Percentiles rank a stretch among this genome's conserved stretches.
Evolutionary conservation across 2,113 vertebrate species (phyloP).

Genomic region (Hemichromis elongatus): DNA sequence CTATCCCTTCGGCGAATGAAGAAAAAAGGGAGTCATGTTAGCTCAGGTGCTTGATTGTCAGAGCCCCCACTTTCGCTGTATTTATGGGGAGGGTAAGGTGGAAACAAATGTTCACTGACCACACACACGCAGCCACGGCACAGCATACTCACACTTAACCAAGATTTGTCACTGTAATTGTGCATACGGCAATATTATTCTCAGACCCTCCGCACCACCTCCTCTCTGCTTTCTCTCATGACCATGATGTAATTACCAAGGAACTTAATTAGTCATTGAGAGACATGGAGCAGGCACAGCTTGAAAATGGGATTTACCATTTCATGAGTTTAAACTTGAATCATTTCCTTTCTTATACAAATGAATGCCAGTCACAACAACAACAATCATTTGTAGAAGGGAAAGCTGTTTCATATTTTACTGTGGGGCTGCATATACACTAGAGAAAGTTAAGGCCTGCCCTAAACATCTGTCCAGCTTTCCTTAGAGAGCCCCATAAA

Average conservation of each 20-base stretch:
- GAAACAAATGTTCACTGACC: slow-evolving; percentile 55
- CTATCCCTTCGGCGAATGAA: background rate
- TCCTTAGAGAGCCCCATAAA: slow-evolving; percentile 68
- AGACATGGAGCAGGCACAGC: slow-evolving; percentile 5
- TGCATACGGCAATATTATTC: slow-evolving; percentile 49
- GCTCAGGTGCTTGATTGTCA: slow-evolving; percentile 63
- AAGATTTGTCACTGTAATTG: slow-evolving; percentile 44
- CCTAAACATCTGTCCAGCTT: slow-evolving; percentile 65
- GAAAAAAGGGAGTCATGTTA: slow-evolving; percentile 57
- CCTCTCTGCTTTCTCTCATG: slow-evolving; percentile 34
- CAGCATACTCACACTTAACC: slow-evolving; percentile 31
- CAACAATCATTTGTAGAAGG: background rate
- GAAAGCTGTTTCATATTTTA: background rate
- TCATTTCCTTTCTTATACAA: background rate
- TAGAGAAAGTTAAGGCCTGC: background rate
- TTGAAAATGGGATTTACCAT: slow-evolving; percentile 28
- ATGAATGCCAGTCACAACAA: slow-evolving; percentile 15
- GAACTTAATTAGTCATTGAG: slow-evolving; percentile 76
- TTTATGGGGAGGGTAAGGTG: slow-evolving; percentile 46
- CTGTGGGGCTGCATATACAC: background rate
- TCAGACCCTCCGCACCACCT: slow-evolving; percentile 31
- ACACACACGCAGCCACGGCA: slow-evolving; percentile 44
- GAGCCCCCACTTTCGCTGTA: slow-evolving; percentile 50
- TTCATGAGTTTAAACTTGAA: background rate
- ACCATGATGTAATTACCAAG: slow-evolving; percentile 67